Conservation (phyloP, 1,140 invertebrate species). For the Zaprionus capensis region DNA sequence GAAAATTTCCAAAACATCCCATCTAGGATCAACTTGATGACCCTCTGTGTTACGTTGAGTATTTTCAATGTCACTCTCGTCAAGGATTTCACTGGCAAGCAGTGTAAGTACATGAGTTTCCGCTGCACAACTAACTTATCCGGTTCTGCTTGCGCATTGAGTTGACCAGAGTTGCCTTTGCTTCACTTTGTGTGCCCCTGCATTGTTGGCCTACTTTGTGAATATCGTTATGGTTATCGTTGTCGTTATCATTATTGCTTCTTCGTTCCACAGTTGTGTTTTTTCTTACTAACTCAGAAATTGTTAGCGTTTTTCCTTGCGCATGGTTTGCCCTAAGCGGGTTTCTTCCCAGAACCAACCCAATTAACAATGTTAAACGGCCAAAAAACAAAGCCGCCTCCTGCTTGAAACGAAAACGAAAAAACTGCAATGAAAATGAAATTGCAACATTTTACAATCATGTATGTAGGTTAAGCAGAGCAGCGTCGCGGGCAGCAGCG, state of each 20-base stretch:
- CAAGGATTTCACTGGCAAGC: slow-evolving; percentile 61
- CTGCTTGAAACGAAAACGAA: slow-evolving; percentile 18
- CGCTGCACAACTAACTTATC: slow-evolving; percentile 52
- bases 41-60: slow-evolving; percentile 34
- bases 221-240: slow-evolving; percentile 53
- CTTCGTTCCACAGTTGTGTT: slow-evolving; percentile 41
- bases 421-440: slow-evolving; percentile 20
- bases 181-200: slow-evolving; percentile 14
- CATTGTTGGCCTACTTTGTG: slow-evolving; percentile 49
- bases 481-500: slow-evolving; percentile 30
- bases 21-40: slow-evolving; percentile 55
- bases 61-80: slow-evolving; percentile 69
- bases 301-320: slow-evolving; percentile 29
- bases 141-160: slow-evolving; percentile 60
- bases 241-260: slow-evolving; percentile 54
- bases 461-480: slow-evolving; percentile 68
- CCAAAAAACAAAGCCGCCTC: slow-evolving; percentile 28
- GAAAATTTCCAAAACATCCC: slow-evolving; percentile 51
- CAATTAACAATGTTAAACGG: slow-evolving; percentile 51
- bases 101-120: slow-evolving; percentile 71
- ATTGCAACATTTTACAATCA: slow-evolving; percentile 60
- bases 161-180: slow-evolving; percentile 50
- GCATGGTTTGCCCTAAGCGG: slow-evolving; percentile 50
- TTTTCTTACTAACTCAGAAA: slow-evolving; percentile 56
- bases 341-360: slow-evolving; percentile 26